Percentiles rank a stretch among this genome's conserved stretches.
phyloP scores from a whole-genome alignment of 2,888 invertebrate genomes.

The Lamellibrachia satsuma region DNA sequence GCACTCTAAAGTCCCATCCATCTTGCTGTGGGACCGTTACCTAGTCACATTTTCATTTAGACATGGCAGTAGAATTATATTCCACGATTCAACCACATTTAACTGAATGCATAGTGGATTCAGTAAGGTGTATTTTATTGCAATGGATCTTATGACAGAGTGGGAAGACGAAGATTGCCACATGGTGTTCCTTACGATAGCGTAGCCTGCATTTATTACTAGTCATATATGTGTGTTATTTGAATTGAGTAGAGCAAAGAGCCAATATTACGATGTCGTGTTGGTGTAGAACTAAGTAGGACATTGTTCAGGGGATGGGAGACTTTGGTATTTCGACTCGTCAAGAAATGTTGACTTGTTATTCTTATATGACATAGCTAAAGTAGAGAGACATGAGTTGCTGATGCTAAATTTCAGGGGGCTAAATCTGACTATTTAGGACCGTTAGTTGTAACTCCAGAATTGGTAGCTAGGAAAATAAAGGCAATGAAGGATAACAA shows the following conservation, averaged over 20 bases:
- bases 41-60: neutral
- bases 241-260: neutral
- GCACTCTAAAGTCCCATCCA: constrained; percentile 1
- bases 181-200: neutral
- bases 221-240: neutral
- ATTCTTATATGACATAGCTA: neutral
- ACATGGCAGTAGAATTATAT: neutral
- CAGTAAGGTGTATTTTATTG: neutral
- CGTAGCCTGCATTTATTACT: neutral
- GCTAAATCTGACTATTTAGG: no score
- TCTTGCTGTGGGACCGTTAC: neutral
- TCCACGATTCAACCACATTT: neutral
- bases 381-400: neutral
- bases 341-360: neutral
- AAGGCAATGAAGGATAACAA: no score
- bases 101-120: constrained; percentile 4
- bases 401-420: no score
- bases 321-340: neutral
- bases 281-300: neutral
- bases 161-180: neutral
- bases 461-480: no score
- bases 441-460: no score
- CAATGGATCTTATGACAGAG: neutral
- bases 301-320: neutral
- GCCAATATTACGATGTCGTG: neutral